Evolutionary conservation across 2,113 vertebrate genomes (phyloP).

Genomic region (Daphoenositta chrysoptera): DNA sequence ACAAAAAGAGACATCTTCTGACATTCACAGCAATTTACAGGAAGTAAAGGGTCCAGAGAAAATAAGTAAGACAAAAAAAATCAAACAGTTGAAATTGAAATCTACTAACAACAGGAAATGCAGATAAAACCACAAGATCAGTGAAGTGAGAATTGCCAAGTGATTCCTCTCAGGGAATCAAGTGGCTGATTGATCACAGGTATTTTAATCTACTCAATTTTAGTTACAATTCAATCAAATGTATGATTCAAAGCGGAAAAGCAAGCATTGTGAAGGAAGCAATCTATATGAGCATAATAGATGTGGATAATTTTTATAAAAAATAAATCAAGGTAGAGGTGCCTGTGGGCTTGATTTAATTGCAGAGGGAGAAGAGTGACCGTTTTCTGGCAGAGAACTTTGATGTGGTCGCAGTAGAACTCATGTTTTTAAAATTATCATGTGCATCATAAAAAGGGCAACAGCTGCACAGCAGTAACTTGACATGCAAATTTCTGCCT

Average conservation of each 20-base stretch:
- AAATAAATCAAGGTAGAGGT: background rate
- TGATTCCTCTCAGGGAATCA: background rate
- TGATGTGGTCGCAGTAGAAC: slow-evolving; percentile 9
- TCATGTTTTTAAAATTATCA: slow-evolving; percentile 38
- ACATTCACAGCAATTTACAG: background rate
- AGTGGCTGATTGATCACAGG: background rate
- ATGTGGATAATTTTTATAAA: slow-evolving; percentile 31
- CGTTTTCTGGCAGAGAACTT: slow-evolving; percentile 1
- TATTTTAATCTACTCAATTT: slow-evolving; percentile 24
- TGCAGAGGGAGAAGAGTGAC: background rate
- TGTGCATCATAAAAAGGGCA: slow-evolving; percentile 38
- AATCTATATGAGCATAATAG: slow-evolving; percentile 16
- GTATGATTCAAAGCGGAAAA: slow-evolving; percentile 24
- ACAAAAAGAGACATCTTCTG: background rate
- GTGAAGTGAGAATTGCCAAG: background rate
- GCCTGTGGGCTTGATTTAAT: background rate
- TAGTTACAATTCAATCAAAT: slow-evolving; percentile 35
- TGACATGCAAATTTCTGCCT: slow-evolving; percentile 51
- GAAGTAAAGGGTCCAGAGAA: background rate
- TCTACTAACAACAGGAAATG: background rate
- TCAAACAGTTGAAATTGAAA: background rate
- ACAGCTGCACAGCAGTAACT: slow-evolving; percentile 50
- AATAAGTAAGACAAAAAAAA: background rate
- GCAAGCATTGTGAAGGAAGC: slow-evolving; percentile 28
- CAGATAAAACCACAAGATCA: background rate